A percentile compares a stretch with the other conserved stretches of the same genome.
Evolutionary conservation across 2,113 vertebrate genomes (phyloP).

Genomic region (Corydoras maculifer): DNA sequence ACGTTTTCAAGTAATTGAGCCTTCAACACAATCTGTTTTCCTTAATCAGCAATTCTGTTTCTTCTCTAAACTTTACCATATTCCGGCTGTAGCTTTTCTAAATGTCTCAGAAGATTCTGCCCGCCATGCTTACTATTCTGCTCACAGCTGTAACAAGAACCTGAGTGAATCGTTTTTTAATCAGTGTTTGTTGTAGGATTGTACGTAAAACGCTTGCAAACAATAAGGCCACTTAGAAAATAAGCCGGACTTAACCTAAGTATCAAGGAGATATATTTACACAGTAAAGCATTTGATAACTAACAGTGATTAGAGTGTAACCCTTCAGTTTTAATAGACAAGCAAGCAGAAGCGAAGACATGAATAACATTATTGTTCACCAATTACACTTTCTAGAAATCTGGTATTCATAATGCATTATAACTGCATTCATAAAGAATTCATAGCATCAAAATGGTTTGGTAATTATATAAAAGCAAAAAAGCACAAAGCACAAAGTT

Average conservation of each 20-base stretch:
- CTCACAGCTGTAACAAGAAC: slow-evolving; percentile 44
- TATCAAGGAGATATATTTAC: not conserved
- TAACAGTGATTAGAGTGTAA: no score
- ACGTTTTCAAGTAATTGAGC: slow-evolving; percentile 31
- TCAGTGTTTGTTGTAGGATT: no score
- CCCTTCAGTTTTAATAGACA: no score
- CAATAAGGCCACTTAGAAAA: slow-evolving; percentile 28
- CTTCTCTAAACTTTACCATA: slow-evolving; percentile 32
- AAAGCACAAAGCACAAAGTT: no score
- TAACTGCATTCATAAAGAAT: no score
- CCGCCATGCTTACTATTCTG: slow-evolving; percentile 47
- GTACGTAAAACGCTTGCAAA: no score
- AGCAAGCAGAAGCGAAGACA: no score
- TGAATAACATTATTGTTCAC: no score
- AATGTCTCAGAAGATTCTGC: slow-evolving; percentile 18
- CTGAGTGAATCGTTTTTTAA: not conserved
- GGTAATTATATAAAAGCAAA: no score
- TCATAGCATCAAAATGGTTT: no score
- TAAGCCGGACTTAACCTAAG: not conserved
- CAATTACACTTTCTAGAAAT: no score
- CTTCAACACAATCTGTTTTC: slow-evolving; percentile 42
- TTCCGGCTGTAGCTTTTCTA: slow-evolving; percentile 29
- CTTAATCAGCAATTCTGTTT: slow-evolving; percentile 41
- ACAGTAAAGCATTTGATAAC: not conserved
- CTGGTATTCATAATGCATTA: no score